These are phyloP conservation scores for Malurus melanocephalus DNA, from an alignment of 2,113 vertebrate genomes.

Conservation along the genomic window DNA sequence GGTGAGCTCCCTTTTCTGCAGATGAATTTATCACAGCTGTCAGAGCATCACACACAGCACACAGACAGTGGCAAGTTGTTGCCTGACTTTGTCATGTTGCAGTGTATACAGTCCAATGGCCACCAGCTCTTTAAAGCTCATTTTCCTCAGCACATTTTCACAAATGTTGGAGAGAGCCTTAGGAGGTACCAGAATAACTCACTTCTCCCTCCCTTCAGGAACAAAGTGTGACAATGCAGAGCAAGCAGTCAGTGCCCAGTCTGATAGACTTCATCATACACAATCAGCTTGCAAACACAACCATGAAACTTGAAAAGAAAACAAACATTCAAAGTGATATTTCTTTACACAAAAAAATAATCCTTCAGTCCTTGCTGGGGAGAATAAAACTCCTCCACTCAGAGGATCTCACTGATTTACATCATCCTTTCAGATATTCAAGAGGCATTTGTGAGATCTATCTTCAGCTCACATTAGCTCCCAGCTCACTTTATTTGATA, in stretches of 20 bases:
- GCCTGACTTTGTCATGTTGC: neutral
- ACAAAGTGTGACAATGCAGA: neutral
- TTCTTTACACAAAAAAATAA: neutral
- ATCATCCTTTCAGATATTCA: neutral
- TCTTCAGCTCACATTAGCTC: neutral
- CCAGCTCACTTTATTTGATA: neutral
- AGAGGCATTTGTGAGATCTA: neutral
- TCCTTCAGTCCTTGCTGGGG: neutral
- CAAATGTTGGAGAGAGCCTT: neutral
- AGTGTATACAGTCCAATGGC: neutral
- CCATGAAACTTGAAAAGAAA: neutral
- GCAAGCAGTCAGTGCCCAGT: neutral
- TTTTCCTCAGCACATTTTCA: neutral
- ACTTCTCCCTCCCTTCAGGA: neutral
- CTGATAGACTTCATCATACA: neutral
- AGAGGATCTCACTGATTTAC: neutral
- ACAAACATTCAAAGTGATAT: neutral
- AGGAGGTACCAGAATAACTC: neutral
- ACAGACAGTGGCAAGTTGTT: neutral
- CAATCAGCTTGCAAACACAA: neutral
- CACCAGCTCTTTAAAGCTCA: neutral
- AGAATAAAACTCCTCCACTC: neutral
- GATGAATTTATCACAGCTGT: neutral
- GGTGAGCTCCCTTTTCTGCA: rapidly evolving
- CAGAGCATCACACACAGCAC: neutral